A percentile compares a stretch with the other conserved stretches of the same genome.
Evolutionary conservation across 1,140 invertebrate species (phyloP).

Genomic region (Zaprionus camerounensis): DNA sequence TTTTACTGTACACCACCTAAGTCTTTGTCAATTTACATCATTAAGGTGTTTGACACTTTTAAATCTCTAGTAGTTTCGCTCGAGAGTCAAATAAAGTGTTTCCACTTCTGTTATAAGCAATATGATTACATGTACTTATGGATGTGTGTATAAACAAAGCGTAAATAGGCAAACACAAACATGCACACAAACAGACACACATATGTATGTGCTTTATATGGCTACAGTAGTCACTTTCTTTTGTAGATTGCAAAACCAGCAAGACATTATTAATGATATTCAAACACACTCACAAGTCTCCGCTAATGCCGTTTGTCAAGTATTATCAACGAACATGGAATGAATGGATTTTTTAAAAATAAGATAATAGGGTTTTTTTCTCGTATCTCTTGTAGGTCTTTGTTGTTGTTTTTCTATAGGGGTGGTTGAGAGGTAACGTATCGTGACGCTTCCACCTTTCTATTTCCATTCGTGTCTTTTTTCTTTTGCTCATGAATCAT

Average conservation of each 20-base stretch:
- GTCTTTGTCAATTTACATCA: background rate
- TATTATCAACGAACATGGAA: slow-evolving; percentile 27
- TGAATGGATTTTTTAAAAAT: slow-evolving; percentile 30
- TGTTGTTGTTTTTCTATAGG: slow-evolving; percentile 15
- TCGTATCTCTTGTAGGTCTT: background rate
- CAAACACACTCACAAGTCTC: slow-evolving; percentile 21
- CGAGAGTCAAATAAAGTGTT: background rate
- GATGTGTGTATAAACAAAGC: background rate
- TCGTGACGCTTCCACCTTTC: slow-evolving; percentile 44
- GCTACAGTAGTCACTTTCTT: slow-evolving; percentile 17
- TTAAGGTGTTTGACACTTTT: background rate
- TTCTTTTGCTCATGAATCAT: slow-evolving; percentile 39
- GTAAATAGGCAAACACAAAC: background rate
- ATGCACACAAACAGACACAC: background rate
- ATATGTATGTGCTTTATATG: slow-evolving; percentile 6
- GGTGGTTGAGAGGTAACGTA: slow-evolving; percentile 21
- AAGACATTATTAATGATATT: slow-evolving; percentile 6
- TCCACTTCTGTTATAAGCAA: background rate
- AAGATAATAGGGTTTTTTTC: slow-evolving; percentile 28
- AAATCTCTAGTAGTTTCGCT: background rate
- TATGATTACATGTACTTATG: slow-evolving; percentile 1
- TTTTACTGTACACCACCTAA: background rate
- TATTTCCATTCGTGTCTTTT: slow-evolving; percentile 25
- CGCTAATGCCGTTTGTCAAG: slow-evolving; percentile 15
- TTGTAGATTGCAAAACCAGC: slow-evolving; percentile 4